phyloP scores from a whole-genome alignment of 2,888 invertebrate genomes.

The Lycophotia porphyrea region DNA sequence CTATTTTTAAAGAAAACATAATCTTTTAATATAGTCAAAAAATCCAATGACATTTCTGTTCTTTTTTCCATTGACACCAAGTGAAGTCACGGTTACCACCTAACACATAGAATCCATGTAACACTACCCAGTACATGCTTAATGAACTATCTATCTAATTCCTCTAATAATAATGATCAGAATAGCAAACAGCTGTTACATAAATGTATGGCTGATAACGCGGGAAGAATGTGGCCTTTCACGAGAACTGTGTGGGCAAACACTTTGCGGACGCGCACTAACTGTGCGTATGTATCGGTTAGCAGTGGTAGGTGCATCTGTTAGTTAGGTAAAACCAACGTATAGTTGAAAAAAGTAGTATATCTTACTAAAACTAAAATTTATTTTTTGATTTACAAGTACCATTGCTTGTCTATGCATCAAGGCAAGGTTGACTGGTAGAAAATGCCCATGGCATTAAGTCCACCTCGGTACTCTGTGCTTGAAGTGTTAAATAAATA shows the following conservation, averaged over 20 bases:
- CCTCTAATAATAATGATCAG: constrained; percentile 67
- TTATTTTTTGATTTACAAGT: background rate
- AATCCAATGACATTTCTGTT: background rate
- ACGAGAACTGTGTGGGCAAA: constrained; percentile 61
- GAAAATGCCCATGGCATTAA: background rate
- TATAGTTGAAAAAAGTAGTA: background rate
- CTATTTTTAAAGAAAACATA: no score
- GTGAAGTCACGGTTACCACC: background rate
- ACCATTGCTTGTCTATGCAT: background rate
- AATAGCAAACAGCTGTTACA: constrained; percentile 64
- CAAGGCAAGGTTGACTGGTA: background rate
- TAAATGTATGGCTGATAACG: constrained; percentile 60
- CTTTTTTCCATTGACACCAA: background rate
- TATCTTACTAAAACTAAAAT: background rate
- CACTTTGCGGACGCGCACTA: constrained; percentile 61
- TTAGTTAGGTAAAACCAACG: background rate
- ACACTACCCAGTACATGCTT: constrained; percentile 42
- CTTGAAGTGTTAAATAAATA: background rate
- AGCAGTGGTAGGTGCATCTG: constrained; percentile 31
- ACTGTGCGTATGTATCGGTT: constrained; percentile 39
- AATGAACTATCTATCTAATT: constrained; percentile 66
- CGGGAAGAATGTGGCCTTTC: constrained; percentile 65
- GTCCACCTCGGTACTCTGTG: background rate
- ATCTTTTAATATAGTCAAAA: background rate
- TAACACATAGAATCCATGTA: constrained; percentile 23